Base-by-base conservation (phyloP, 1,140 invertebrate genomes). In the Papilio helenus region DNA sequence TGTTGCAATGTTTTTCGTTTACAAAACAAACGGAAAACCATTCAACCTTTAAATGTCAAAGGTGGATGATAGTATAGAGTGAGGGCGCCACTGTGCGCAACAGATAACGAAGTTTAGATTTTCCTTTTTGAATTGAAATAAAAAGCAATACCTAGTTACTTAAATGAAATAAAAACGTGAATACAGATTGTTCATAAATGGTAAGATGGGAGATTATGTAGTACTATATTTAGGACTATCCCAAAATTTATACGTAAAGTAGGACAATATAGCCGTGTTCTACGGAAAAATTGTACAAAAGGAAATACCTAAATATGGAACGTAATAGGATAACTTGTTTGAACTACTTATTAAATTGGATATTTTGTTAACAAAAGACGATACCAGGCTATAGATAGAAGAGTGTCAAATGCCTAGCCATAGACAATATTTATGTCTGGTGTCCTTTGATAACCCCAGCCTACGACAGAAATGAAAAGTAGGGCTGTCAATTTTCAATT, bases 31-130 rank as follows among this genome's bases (percentile, higher is more conserved):
- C 3, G 58, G 26, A 76, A 61, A 76, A 76, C 58, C 46, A 55
- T 55, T 58, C 73, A 76, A 76, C 51, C 73, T 76, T 76, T 76
- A 76, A 76, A 76, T 76, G 73, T 76, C 73, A 76, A 76, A 76
- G 73, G 46, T 76, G 7, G 16, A 55, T 76, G 73, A 20, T 14
- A 58, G 18, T 34, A 8, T 20, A 55, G 10, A 26, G 8, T n/a
- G 73, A 58, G 49, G 73, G 73, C 26, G 73, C 73, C 73, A 76
- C 73, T 18, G 72, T 23, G 44, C 72, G 44, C 14, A 23, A 26
- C 44, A 74, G 44, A 72, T 72, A 39, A 72, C 23, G 1, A 14
- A 44, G 16, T 42, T 20, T 42, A 34, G 26, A 34, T 10, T 2
- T n/a, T 58, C n/a, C 55, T 10, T 58, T 58, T 58, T 58, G 8